phyloP scores from a whole-genome alignment of 2,113 vertebrate species.

The Brachirus orientalis region DNA sequence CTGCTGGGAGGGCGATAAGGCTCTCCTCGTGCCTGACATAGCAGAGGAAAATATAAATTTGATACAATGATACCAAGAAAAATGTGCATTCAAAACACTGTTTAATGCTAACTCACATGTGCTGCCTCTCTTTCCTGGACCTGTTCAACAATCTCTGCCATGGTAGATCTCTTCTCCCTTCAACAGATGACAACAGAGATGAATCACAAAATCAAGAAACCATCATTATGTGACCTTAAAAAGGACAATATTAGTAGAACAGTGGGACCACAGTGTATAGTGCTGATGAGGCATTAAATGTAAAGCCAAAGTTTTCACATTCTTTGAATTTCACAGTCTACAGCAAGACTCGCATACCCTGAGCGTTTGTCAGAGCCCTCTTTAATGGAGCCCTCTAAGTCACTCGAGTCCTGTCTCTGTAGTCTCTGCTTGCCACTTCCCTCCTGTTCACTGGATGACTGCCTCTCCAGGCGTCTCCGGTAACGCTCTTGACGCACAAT shows the following conservation, averaged over 20 bases:
- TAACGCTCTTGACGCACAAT: slow-evolving; percentile 84
- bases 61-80: background rate
- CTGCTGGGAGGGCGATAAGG: slow-evolving; percentile 85
- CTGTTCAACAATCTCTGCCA: slow-evolving; percentile 95
- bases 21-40: slow-evolving; percentile 77
- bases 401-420: slow-evolving; percentile 91
- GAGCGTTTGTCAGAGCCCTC: slow-evolving; percentile 82
- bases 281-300: slow-evolving; percentile 21
- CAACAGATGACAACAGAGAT: slow-evolving; percentile 32
- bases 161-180: slow-evolving; percentile 87
- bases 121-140: slow-evolving; percentile 91
- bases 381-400: slow-evolving; percentile 85
- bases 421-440: slow-evolving; percentile 81
- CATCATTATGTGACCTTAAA: slow-evolving; percentile 18
- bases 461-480: slow-evolving; percentile 82
- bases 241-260: too few species aligned
- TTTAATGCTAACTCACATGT: slow-evolving; percentile 57
- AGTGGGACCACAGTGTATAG: too few species aligned
- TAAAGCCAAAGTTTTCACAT: slow-evolving; percentile 20
- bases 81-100: background rate
- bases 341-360: slow-evolving; percentile 63
- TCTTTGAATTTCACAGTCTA: slow-evolving; percentile 8
- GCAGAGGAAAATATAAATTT: background rate
- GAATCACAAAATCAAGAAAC: slow-evolving; percentile 37
- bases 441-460: slow-evolving; percentile 86